A percentile compares a stretch with the other conserved stretches of the same genome.
Conservation (phyloP, 1,140 invertebrate genomes). For the Choristoneura fumiferana region DNA sequence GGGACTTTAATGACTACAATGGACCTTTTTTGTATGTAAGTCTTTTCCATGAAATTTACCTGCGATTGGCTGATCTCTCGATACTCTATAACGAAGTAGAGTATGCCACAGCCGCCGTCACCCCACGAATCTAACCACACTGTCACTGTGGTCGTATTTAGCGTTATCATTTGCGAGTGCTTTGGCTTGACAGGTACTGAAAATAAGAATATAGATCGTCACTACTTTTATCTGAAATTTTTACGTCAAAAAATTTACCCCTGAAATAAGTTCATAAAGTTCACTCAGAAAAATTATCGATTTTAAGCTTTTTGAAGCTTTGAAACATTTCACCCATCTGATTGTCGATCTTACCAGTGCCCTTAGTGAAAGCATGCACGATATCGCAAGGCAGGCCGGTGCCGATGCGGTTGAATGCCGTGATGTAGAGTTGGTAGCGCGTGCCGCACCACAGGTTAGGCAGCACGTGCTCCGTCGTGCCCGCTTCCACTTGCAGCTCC, state of each 20-base stretch:
- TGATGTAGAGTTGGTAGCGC: conserved; percentile 91
- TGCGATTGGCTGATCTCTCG: conserved; percentile 76
- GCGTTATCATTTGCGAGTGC: conserved; percentile 89
- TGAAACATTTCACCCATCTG: too few relatives aligned
- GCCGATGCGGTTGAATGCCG: conserved; percentile 92
- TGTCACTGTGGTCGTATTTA: conserved; percentile 93
- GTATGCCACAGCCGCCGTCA: conserved; percentile 93
- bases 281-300: too few relatives aligned
- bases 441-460: conserved; percentile 93
- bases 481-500: conserved; percentile 89
- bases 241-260: too few relatives aligned
- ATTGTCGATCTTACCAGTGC: conserved; percentile 80
- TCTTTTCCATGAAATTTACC: conserved; percentile 66
- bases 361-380: conserved; percentile 90
- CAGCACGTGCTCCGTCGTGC: conserved; percentile 86
- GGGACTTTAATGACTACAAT: neutral
- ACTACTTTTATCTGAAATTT: too few relatives aligned
- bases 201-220: conserved; percentile 36
- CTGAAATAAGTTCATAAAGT: too few relatives aligned
- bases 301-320: too few relatives aligned
- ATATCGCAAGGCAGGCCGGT: conserved; percentile 93
- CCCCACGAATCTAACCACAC: conserved; percentile 93
- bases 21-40: too few relatives aligned
- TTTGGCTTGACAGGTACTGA: conserved; percentile 88
- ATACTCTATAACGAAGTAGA: conserved; percentile 93